These are phyloP conservation scores for Hecatera dysodea DNA, from an alignment of 2,888 invertebrate species.

Conservation along the genomic window DNA sequence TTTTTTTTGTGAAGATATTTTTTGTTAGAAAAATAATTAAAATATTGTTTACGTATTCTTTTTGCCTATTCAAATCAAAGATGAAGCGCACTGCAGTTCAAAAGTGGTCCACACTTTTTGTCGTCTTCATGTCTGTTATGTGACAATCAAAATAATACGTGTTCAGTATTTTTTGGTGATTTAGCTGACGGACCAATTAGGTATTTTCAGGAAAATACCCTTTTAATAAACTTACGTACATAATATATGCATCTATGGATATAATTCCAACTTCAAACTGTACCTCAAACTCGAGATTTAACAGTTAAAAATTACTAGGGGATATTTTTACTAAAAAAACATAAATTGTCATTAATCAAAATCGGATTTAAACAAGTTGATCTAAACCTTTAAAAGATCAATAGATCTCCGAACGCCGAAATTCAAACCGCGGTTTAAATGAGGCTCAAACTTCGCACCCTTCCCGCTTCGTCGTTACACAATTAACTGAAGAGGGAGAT, in stretches of 20 bases:
- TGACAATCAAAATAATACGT: too few species aligned
- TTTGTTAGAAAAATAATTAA: too few species aligned
- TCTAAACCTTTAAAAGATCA: slow-evolving; percentile 51
- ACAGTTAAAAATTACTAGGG: slow-evolving; percentile 10
- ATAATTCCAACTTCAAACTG: background rate
- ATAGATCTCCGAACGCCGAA: slow-evolving; percentile 41
- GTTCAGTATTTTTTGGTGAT: too few species aligned
- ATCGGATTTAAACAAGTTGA: slow-evolving; percentile 46
- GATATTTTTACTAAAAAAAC: slow-evolving; percentile 33
- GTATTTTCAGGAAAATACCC: too few species aligned
- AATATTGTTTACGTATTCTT: too few species aligned
- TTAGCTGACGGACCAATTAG: too few species aligned
- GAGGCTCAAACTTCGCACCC: slow-evolving; percentile 51
- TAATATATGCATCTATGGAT: background rate
- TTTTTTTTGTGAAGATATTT: too few species aligned
- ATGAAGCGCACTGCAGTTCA: too few species aligned
- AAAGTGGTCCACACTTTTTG: too few species aligned
- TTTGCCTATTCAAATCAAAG: too few species aligned
- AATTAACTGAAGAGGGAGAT: slow-evolving; percentile 61
- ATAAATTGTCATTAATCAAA: slow-evolving; percentile 51
- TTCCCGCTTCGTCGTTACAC: slow-evolving; percentile 32
- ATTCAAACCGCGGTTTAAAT: slow-evolving; percentile 43
- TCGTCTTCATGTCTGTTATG: too few species aligned
- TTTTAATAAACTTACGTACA: too few species aligned
- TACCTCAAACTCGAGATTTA: background rate